Evolutionary conservation across 2,888 invertebrate genomes (phyloP).

Genomic region (Lycaena phlaeas): DNA sequence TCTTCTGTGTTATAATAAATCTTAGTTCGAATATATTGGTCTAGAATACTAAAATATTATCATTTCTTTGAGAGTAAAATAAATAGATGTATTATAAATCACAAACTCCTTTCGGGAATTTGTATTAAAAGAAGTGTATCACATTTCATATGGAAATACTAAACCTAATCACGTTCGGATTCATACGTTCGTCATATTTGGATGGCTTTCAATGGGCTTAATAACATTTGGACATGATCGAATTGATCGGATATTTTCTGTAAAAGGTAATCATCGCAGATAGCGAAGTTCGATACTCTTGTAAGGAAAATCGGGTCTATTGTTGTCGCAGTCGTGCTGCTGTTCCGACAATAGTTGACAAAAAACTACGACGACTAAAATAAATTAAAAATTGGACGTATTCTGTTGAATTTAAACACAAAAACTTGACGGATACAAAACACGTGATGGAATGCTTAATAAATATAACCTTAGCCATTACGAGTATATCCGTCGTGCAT

Average conservation of each 20-base stretch:
- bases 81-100: no score
- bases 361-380: conserved; percentile 10
- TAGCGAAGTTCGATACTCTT: conserved; percentile 31
- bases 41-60: no score
- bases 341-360: conserved; percentile 18
- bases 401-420: conserved; percentile 4
- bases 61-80: no score
- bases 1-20: conserved; percentile 3
- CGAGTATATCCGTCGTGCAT: neutral
- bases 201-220: conserved; percentile 37
- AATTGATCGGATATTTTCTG: conserved; percentile 33
- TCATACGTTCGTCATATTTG: conserved; percentile 22
- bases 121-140: conserved; percentile 6
- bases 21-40: neutral
- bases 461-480: neutral
- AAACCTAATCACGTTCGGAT: conserved; percentile 11
- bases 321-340: conserved; percentile 30
- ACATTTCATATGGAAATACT: conserved; percentile 8
- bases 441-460: conserved; percentile 2
- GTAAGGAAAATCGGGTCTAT: conserved; percentile 28
- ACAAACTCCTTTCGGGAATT: neutral
- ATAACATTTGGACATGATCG: conserved; percentile 38
- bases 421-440: conserved; percentile 5
- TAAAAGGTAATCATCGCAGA: conserved; percentile 34
- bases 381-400: conserved; percentile 9